Base-by-base conservation (phyloP, 2,888 invertebrate genomes). In the Agonopterix heracliana region DNA sequence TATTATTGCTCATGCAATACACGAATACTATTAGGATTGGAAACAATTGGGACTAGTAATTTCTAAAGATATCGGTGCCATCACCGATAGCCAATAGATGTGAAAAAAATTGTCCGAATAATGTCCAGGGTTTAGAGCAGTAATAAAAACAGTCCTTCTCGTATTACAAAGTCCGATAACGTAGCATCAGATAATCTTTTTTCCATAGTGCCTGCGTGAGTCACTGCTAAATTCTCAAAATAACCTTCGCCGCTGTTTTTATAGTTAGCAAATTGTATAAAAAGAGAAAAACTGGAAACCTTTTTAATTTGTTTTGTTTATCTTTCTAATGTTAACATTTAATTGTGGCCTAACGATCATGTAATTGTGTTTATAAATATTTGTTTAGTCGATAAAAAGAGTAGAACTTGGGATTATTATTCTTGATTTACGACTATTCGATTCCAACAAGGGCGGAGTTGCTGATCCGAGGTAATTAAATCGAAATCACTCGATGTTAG, bases 281-380 rank as follows among this genome's bases (percentile, higher is more conserved):
- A 38, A 38, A 9, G n/a, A n/a, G 4, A n/a, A 9, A 9, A 38
- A 38, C 10, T n/a, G 38, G n/a, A n/a, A 9, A 3, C n/a, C 38
- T 38, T 38, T 38, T 38, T 38, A 38, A 38, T 38, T 38, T 9
- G 38, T 38, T n/a, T 9, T 46, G 36, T 13, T 46, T 13, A n/a
- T 7, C 42, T 63, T 62, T 26, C 26, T 26, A 26, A 26, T 26
- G 26, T 64, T 68, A 63, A 68, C 54, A 63, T 66, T 71, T 76
- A 73, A 77, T 74, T 71, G 69, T 71, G 71, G 57, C 60, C 72
- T 82, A 82, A 83, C 81, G 77, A 81, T 79, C 80, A 60, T 84
- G 84, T 85, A 86, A 86, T 84, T 81, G 80, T 70, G 67, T 78
- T 78, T 77, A 84, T 85, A 81, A 83, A 81, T 74, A 76, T 83